A percentile compares a stretch with the other conserved stretches of the same genome.
Evolutionary conservation across 2,797 vertebrate genomes (phyloP).

Genomic region (Dromococcyx pavoninus): DNA sequence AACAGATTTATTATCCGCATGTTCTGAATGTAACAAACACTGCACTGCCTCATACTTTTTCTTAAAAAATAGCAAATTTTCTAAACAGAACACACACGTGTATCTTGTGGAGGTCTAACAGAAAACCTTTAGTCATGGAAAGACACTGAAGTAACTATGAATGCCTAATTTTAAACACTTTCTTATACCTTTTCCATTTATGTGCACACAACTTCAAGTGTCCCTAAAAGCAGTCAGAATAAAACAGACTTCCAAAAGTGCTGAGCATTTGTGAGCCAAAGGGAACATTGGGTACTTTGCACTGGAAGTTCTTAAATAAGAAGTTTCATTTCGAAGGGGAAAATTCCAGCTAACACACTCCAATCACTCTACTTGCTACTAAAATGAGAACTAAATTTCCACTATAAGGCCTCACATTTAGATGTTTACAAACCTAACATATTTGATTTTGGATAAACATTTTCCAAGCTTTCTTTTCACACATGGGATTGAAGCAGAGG

Average conservation of each 20-base stretch:
- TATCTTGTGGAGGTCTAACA: background rate
- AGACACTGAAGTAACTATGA: background rate
- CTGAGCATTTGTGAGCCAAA: background rate
- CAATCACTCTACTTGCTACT: background rate
- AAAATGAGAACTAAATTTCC: background rate
- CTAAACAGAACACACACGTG: background rate
- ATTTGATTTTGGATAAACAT: background rate
- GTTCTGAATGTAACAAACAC: background rate
- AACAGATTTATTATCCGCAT: conserved; percentile 30
- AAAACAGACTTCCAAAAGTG: background rate
- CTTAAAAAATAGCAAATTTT: background rate
- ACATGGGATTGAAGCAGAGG: background rate
- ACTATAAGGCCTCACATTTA: background rate
- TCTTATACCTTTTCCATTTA: background rate
- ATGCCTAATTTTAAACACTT: background rate
- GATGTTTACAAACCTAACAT: background rate
- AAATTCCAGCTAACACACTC: background rate
- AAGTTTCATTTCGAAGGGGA: background rate
- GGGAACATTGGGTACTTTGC: background rate
- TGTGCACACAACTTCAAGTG: background rate
- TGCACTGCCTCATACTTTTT: conserved; percentile 20
- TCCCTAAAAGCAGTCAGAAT: background rate
- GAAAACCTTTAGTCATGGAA: background rate
- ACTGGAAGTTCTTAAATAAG: background rate
- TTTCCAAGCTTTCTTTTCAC: background rate